Conservation (phyloP, 37 sponge, comb jelly and placozoan species). For the Corticium candelabrum region DNA sequence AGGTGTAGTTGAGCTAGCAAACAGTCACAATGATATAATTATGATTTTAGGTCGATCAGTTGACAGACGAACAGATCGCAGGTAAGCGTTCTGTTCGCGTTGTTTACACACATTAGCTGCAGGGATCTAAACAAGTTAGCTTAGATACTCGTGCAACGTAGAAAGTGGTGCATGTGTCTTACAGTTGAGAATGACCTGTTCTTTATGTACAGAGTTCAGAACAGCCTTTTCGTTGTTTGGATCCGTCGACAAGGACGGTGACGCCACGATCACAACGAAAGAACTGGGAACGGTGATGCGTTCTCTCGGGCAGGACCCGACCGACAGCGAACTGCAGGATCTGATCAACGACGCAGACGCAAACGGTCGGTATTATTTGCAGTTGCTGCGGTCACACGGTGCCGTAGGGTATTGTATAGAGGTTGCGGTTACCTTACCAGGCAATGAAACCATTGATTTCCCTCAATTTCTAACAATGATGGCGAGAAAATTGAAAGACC, state of each 20-base stretch:
- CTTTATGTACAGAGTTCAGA: slow-evolving; percentile 74
- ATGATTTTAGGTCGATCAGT: slow-evolving; percentile 81
- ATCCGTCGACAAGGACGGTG: slow-evolving; percentile 99
- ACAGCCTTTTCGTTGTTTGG: slow-evolving; percentile 97
- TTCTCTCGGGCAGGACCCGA: slow-evolving; percentile 97
- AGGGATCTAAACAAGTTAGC: too few species aligned
- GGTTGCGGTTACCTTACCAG: too few species aligned
- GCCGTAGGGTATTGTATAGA: too few species aligned
- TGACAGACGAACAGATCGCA: slow-evolving; percentile 88
- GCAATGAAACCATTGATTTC: slow-evolving; percentile 99
- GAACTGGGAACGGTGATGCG: slow-evolving; percentile 98
- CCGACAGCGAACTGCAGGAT: slow-evolving; percentile 97
- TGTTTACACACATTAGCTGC: too few species aligned
- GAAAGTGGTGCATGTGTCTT: too few species aligned
- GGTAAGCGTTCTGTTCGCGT: too few species aligned
- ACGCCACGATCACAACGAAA: slow-evolving; percentile 99
- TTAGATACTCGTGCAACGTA: too few species aligned
- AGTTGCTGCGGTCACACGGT: too few species aligned
- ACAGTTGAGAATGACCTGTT: too few species aligned
- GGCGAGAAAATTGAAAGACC: slow-evolving; percentile 98
- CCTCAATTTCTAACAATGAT: slow-evolving; percentile 99
- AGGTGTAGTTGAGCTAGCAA: too few species aligned
- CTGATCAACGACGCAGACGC: slow-evolving; percentile 99
- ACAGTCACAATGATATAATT: too few species aligned
- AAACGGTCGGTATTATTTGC: too few species aligned